Base-by-base conservation (phyloP, 2,113 vertebrate species). In the Micronisus gabar region DNA sequence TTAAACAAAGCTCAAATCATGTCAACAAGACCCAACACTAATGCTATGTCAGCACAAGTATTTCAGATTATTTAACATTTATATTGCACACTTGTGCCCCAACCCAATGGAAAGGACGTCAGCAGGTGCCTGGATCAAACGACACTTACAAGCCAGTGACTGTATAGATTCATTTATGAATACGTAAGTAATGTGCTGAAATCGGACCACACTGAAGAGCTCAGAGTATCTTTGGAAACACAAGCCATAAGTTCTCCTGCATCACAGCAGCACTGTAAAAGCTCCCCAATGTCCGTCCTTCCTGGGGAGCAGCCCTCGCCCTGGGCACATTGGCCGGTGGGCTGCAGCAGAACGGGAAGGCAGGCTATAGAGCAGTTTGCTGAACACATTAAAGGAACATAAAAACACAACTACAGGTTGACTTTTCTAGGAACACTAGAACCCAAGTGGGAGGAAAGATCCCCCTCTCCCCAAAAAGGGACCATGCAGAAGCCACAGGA, bases 281-380 rank as follows among this genome's bases (percentile, higher is more conserved):
- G 50, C 25, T 86, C 43, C 63, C 36, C n/a, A 1, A 4, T 3
- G n/a, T 17, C 65, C 5, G 0, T 36, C n/a, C n/a, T n/a, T 21
- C 68, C 34, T 2, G 8, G 53, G 45, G 23, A 47, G 26, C 55
- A 48, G 41, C 67, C 43, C 50, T 50, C 4, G 2, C 15, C 45
- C 79, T 5, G 40, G 40, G 13, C 18, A 47, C 29, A 1, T 13
- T 26, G 8, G 1, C n/a, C 6, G 0, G 20, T 3, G 4, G 83
- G 6, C 19, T 20, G 41, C 45, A 26, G 40, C 47, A 36, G 30
- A 41, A 23, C 2, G 1, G 55, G 48, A 36, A 36, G 36, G 75
- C 41, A 32, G 23, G 15, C n/a, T 12, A 68, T 0, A 56, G 25
- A 50, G 55, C 36, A 32, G 29, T 30, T 62, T 32, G 53, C 17